Evolutionary conservation across 2,113 vertebrate genomes (phyloP).

Genomic region (Pseudopipra pipra): DNA sequence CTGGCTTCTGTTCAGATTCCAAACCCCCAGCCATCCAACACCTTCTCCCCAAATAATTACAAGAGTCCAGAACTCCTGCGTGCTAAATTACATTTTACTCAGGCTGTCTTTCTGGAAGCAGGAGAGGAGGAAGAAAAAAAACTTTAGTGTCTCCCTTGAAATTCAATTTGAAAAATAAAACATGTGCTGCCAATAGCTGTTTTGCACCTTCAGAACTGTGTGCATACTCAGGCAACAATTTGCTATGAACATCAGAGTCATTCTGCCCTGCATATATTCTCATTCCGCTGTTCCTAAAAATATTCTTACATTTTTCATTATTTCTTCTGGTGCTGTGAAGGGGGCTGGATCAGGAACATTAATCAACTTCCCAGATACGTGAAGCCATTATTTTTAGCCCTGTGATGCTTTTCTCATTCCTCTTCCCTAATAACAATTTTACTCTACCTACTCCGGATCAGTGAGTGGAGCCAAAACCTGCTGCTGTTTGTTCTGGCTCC

Average conservation of each 20-base stretch:
- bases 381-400: not conserved
- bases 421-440: not conserved
- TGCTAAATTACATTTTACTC: slow-evolving; percentile 12
- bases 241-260: not conserved
- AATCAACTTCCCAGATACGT: not conserved
- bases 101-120: not conserved
- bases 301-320: not conserved
- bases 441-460: not conserved
- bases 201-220: not conserved
- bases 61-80: not conserved
- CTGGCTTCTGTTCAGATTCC: not conserved
- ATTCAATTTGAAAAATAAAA: slow-evolving; percentile 30
- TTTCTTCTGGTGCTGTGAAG: not conserved
- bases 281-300: not conserved
- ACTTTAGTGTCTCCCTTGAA: not conserved
- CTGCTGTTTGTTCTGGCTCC: not conserved
- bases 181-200: not conserved
- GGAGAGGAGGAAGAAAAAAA: not conserved
- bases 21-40: not conserved
- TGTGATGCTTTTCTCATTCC: not conserved
- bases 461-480: not conserved
- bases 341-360: not conserved
- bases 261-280: not conserved
- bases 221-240: not conserved
- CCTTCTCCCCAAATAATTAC: slow-evolving; percentile 18